A percentile compares a stretch with the other conserved stretches of the same genome.
These are phyloP conservation scores for Drosophila meridionalis DNA, from an alignment of 2,888 invertebrate species.

Conservation along the genomic window DNA sequence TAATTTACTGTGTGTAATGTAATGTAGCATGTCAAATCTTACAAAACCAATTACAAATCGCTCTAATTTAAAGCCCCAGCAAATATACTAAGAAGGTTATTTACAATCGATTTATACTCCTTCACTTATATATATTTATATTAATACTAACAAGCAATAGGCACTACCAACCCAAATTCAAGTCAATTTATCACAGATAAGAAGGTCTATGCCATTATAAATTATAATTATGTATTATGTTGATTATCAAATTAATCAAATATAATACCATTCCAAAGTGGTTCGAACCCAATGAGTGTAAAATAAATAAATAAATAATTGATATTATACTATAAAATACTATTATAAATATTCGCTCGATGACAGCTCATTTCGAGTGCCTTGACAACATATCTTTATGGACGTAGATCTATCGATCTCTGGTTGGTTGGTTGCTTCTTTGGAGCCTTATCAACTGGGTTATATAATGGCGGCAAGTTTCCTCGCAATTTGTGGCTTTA, in stretches of 20 bases:
- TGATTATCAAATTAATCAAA: neutral
- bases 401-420: neutral
- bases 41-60: neutral
- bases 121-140: neutral
- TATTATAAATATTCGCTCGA: neutral
- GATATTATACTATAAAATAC: neutral
- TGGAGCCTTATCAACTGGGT: conserved; percentile 17
- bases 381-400: conserved; percentile 17
- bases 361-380: neutral
- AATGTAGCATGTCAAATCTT: neutral
- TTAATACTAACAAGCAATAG: neutral
- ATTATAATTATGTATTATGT: neutral
- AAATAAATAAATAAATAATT: neutral
- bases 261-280: neutral
- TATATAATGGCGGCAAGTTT: conserved; percentile 28
- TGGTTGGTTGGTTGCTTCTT: neutral
- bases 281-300: neutral
- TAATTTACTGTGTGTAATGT: neutral
- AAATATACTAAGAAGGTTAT: neutral
- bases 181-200: neutral
- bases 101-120: neutral
- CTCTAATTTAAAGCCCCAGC: neutral
- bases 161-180: neutral
- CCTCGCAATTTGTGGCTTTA: conserved; percentile 17
- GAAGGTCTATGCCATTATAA: neutral